Evolutionary conservation across 2,797 vertebrate genomes (phyloP).

Genomic region (Typhlichthys subterraneus): DNA sequence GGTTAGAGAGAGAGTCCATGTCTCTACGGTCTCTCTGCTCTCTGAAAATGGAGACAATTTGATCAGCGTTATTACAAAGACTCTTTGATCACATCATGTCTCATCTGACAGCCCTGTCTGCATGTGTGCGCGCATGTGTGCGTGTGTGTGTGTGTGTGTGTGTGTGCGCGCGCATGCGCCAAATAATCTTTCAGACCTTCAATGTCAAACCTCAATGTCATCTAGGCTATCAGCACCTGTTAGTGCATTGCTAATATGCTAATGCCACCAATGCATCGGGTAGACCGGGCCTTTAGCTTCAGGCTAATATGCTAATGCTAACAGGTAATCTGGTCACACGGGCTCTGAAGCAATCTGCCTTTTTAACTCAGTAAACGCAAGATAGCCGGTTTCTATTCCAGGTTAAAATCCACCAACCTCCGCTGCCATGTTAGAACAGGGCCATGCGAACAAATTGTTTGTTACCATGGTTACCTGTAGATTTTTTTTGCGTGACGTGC

Average conservation of each 20-base stretch:
- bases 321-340: conserved; percentile 61
- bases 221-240: conserved; percentile 36
- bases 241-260: conserved; percentile 43
- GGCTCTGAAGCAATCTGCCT: conserved; percentile 54
- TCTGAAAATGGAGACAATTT: conserved; percentile 58
- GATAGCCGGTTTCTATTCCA: conserved; percentile 22
- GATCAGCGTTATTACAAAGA: conserved; percentile 66
- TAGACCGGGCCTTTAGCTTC: conserved; percentile 43
- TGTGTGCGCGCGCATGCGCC: conserved; percentile 15
- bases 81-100: conserved; percentile 68
- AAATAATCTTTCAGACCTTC: conserved; percentile 23
- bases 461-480: no score
- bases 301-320: conserved; percentile 73
- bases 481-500: no score
- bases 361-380: conserved; percentile 3
- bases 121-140: conserved; percentile 30
- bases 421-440: no score
- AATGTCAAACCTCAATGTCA: conserved; percentile 67
- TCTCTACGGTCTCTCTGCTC: conserved; percentile 16
- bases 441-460: no score
- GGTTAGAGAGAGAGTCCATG: not conserved
- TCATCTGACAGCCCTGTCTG: conserved; percentile 39
- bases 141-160: conserved; percentile 4
- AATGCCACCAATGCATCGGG: conserved; percentile 53
- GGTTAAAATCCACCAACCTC: not conserved